Evolutionary conservation across 1,140 invertebrate species (phyloP), one percentile per base, ranked within the genome.

Genomic region (Drosophila burlai): DNA sequence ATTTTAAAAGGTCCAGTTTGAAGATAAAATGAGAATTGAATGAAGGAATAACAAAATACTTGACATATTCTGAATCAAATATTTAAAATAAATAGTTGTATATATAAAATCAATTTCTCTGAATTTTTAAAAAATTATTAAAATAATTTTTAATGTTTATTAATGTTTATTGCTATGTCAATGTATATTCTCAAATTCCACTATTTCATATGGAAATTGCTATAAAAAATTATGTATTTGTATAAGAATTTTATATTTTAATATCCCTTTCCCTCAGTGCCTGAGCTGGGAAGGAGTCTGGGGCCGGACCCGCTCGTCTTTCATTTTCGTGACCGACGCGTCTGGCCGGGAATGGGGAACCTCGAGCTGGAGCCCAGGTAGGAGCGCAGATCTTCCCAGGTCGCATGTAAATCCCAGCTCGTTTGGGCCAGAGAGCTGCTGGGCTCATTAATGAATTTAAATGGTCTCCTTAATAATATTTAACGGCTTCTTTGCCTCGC

Each of bases 391-490:
- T 52, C 68, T 64, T 68, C 63, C 74, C 75, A 61, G 47, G 63
- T 77, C 79, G 74, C 80, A 85, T 85, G 83, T 85, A 85, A 85
- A 85, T 85, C 67, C 69, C 58, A 78, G 66, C 76, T 71, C 58
- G 76, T 60, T 79, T 58, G 75, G 46, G 49, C 62, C 31, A 15
- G 43, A 46, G 73, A 59, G 55, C 49, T 36, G 26, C 42, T 67
- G 42, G 67, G 83, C 91, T 92, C 91, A 92, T 92, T 92, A 92
- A 92, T 92, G 91, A 91, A 90, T 92, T 92, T 92, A 92, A 92
- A 92, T 92, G 84, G 91, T 84, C 85, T 91, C 89, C 87, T 92
- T 92, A 90, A 90, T 92, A 92, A 92, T 92, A 92, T 92, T 92
- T 91, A 92, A 92, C 91, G 91, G 91, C 91, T 90, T 87, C 91